Conservation (phyloP, 2,888 invertebrate genomes). For the Drosophila anomelani region DNA sequence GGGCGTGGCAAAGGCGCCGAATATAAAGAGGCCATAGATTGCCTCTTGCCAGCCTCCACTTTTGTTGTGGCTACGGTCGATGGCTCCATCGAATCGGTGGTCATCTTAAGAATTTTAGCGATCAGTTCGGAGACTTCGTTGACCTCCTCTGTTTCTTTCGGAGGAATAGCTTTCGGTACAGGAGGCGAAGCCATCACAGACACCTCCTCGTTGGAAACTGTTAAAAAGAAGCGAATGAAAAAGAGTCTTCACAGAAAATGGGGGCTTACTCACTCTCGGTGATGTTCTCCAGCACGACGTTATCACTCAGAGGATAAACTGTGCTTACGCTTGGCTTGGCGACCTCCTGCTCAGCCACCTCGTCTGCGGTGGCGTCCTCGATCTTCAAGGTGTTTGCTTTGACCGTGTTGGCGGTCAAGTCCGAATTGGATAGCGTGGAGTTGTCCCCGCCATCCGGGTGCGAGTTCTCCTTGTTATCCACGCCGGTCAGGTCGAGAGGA, state of each 20-base stretch:
- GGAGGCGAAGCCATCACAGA: slow-evolving; percentile 24
- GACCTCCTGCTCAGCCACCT: slow-evolving; percentile 49
- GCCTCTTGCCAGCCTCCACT: slow-evolving; percentile 15
- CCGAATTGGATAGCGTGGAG: slow-evolving; percentile 61
- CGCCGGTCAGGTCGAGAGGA: slow-evolving; percentile 6
- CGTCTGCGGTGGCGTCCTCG: slow-evolving; percentile 45
- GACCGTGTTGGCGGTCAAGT: slow-evolving; percentile 62
- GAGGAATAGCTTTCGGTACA: slow-evolving; percentile 1
- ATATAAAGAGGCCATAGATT: background rate
- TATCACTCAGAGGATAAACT: slow-evolving; percentile 60
- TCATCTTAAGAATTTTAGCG: slow-evolving; percentile 71
- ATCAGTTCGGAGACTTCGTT: slow-evolving; percentile 76
- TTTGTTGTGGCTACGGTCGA: slow-evolving; percentile 7
- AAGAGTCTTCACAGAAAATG: background rate
- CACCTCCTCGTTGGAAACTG: slow-evolving; percentile 62
- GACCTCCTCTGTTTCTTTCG: slow-evolving; percentile 45
- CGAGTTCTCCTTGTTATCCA: slow-evolving; percentile 74
- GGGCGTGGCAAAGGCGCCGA: slow-evolving; percentile 40
- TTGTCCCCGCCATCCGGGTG: slow-evolving; percentile 56
- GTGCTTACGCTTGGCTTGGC: slow-evolving; percentile 44
- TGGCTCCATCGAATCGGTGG: slow-evolving; percentile 39
- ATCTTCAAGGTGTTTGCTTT: slow-evolving; percentile 60
- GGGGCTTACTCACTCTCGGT: slow-evolving; percentile 57
- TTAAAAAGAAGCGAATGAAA: background rate
- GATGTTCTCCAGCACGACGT: slow-evolving; percentile 64